A percentile compares a stretch with the other conserved stretches of the same genome.
Evolutionary conservation across 2,797 vertebrate genomes (phyloP).

Genomic region (Clarias platycephalus): DNA sequence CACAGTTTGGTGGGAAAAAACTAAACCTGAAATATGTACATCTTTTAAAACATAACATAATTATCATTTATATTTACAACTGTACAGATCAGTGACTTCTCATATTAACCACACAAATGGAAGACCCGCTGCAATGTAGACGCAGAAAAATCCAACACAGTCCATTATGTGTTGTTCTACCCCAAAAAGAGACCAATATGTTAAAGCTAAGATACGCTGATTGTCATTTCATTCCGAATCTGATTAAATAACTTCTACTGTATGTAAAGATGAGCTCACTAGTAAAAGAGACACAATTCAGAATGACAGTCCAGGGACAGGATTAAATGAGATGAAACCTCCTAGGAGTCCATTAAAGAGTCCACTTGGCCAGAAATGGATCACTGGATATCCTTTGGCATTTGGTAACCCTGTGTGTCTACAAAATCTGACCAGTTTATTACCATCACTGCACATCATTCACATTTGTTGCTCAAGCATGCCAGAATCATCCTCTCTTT

Average conservation of each 20-base stretch:
- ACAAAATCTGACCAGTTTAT: neutral
- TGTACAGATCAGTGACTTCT: conserved; percentile 63
- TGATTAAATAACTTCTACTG: conserved; percentile 4
- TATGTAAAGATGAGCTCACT: neutral
- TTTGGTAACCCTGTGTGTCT: neutral
- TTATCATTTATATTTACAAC: conserved; percentile 59
- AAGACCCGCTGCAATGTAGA: conserved; percentile 66
- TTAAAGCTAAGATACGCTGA: conserved; percentile 39
- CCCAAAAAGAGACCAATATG: neutral
- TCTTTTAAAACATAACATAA: conserved; percentile 44
- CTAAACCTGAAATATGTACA: conserved; percentile 58
- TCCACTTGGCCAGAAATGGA: neutral
- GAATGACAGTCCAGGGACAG: conserved; percentile 1
- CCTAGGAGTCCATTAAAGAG: neutral
- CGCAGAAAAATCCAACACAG: conserved; percentile 6
- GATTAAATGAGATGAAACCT: neutral
- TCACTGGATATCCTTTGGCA: conserved; percentile 3
- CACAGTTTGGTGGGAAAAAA: conserved; percentile 65
- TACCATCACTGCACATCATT: neutral
- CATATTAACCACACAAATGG: conserved; percentile 63
- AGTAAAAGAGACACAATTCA: neutral
- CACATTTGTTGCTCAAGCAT: conserved; percentile 49
- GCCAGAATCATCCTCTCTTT: conserved; percentile 16
- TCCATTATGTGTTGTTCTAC: neutral
- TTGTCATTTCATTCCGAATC: conserved; percentile 46